Conservation (phyloP, 2,888 invertebrate genomes). For the Lepidocyrtoides sp. region DNA sequence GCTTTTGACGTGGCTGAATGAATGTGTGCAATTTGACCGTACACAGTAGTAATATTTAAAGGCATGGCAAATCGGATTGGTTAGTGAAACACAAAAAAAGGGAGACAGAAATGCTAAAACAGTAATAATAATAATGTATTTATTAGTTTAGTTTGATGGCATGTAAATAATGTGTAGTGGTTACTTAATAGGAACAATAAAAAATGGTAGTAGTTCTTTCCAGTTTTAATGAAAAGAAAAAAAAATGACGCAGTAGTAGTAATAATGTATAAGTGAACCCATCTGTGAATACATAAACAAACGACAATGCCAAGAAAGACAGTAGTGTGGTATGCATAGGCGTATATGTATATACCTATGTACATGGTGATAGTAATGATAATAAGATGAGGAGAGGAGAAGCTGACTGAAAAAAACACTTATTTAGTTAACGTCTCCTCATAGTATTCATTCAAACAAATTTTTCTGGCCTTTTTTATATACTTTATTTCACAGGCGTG, state of each 20-base stretch:
- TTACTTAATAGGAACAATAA: slow-evolving; percentile 1
- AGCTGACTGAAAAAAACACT: neutral
- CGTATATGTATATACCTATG: too few relatives aligned
- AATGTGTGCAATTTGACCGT: neutral
- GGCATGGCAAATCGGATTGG: neutral
- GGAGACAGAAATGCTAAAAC: neutral
- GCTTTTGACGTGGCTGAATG: neutral
- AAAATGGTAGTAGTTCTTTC: too few relatives aligned
- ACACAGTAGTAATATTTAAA: neutral
- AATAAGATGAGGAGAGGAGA: neutral
- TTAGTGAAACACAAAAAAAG: neutral
- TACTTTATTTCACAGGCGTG: slow-evolving; percentile 56
- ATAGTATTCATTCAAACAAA: neutral
- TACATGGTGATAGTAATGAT: too few relatives aligned
- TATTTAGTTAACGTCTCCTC: neutral
- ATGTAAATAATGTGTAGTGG: neutral
- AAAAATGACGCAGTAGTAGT: neutral
- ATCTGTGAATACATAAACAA: neutral
- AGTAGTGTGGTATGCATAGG: too few relatives aligned
- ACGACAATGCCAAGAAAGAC: neutral
- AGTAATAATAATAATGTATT: slow-evolving; percentile 29
- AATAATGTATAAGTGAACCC: too few relatives aligned
- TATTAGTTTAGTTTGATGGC: slow-evolving; percentile 31
- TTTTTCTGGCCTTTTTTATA: neutral
- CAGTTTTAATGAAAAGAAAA: neutral